Evolutionary conservation across 1,140 invertebrate genomes (phyloP).

Genomic region (Phocides pigmalion): DNA sequence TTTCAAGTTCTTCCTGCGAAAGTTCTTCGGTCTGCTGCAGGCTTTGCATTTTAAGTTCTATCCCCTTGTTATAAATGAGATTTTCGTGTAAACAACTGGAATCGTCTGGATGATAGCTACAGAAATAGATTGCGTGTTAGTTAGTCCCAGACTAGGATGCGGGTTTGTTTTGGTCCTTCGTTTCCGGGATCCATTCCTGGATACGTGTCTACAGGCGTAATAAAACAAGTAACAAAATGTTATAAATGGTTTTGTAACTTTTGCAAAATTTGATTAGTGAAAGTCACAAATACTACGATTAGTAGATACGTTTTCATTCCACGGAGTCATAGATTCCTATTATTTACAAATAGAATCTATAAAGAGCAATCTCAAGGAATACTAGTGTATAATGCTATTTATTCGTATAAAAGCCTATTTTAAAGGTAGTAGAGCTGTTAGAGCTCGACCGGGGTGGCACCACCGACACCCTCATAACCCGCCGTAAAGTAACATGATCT

Average conservation of each 20-base stretch:
- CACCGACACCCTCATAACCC: too few relatives aligned
- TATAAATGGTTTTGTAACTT: too few relatives aligned
- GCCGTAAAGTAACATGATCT: too few relatives aligned
- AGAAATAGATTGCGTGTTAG: slow-evolving; percentile 25
- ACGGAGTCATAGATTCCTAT: too few relatives aligned
- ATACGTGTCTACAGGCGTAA: neutral
- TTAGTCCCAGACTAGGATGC: slow-evolving; percentile 27
- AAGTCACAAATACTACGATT: too few relatives aligned
- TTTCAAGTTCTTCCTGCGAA: slow-evolving; percentile 42
- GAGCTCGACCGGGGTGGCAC: too few relatives aligned
- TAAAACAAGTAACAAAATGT: neutral
- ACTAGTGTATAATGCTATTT: too few relatives aligned
- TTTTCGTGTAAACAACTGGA: slow-evolving; percentile 3
- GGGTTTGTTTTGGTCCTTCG: slow-evolving; percentile 22
- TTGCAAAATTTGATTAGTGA: neutral
- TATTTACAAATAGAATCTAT: too few relatives aligned
- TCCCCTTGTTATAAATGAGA: slow-evolving; percentile 13
- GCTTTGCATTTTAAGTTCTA: slow-evolving; percentile 21
- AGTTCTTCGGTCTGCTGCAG: slow-evolving; percentile 3
- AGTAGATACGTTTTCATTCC: too few relatives aligned
- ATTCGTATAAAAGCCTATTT: too few relatives aligned
- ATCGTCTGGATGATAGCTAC: slow-evolving; percentile 13
- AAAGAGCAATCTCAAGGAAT: too few relatives aligned
- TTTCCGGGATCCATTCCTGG: slow-evolving; percentile 14
- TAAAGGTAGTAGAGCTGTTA: too few relatives aligned